Evolutionary conservation across 64 coral and sea anemone species (phyloP).

Genomic region (Trachythela sp.): DNA sequence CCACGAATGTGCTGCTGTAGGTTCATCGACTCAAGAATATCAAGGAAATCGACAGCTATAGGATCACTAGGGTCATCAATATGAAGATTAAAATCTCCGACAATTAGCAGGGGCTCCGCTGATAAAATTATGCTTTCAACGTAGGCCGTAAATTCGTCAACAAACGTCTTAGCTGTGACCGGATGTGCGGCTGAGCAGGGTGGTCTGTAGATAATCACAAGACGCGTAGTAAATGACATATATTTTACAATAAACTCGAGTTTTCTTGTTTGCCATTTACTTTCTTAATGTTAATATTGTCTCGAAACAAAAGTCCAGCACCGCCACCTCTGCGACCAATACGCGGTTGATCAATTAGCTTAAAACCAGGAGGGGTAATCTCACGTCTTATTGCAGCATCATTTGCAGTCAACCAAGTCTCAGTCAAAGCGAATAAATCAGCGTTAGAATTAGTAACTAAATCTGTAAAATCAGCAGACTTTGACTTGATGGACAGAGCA

Average conservation of each 20-base stretch:
- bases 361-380: background rate
- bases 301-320: background rate
- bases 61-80: background rate
- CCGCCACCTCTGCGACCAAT: background rate
- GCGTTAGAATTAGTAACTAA: background rate
- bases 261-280: background rate
- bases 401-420: slow-evolving; percentile 17
- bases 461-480: background rate
- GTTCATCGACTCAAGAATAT: background rate
- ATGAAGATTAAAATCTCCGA: too few relatives aligned
- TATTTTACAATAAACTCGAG: slow-evolving; percentile 23
- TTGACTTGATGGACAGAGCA: background rate
- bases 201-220: slow-evolving; percentile 27
- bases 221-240: slow-evolving; percentile 1
- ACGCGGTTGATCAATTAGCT: slow-evolving; percentile 23
- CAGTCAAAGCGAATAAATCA: slow-evolving; percentile 4
- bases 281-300: slow-evolving; percentile 7
- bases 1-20: background rate
- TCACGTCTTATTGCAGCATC: background rate
- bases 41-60: background rate
- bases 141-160: background rate
- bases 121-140: background rate
- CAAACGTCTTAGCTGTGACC: background rate
- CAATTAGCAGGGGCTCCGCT: too few relatives aligned
- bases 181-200: slow-evolving; percentile 5